Evolutionary conservation across 2,113 vertebrate species (phyloP), one percentile per base, ranked within the genome.

Genomic region (Daphoenositta chrysoptera): DNA sequence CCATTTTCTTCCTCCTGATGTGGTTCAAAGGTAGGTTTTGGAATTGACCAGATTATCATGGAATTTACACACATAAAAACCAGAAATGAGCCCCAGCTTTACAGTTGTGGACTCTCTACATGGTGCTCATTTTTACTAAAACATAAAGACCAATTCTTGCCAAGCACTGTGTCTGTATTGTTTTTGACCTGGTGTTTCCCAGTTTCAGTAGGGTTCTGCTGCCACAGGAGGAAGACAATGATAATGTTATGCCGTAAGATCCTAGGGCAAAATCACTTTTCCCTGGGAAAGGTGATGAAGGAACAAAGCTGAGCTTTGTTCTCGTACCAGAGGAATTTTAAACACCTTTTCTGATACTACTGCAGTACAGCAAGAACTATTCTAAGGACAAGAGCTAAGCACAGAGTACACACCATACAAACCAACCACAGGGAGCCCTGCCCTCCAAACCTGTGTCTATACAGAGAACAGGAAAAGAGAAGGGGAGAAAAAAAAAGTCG

Each of bases 161-260:
- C 70, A 77, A 60, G 72, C 27, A 33, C 47, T 2, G 8, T 15
- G 15, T 10, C 28, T 44, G 11, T 13, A 24, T 13, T 39, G 26
- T 0, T 51, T 90, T 50, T 76, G 31, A 83, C 22, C 48, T 44
- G 42, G 35, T 16, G 23, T 77, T 80, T 80, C 54, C 15, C 33
- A 48, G 0, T 66, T 83, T 66, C 69, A 30, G 33, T 2, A 40
- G 28, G 18, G 33, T 54, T 95, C 93, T 89, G 19, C 56, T 90
- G 35, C 15, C 35, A 70, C 1, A 42, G 37, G 27, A 93, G 19
- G 44, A 79, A 71, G 58, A 56, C 28, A 51, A 70, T 4, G 27
- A 54, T 26, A 69, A 85, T 1, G 2, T 23, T 47, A 58, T 2
- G 2, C 24, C 0, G 0, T 26, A 56, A 81, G 48, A 78, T 77